A percentile compares a stretch with the other conserved stretches of the same genome.
phyloP scores from a whole-genome alignment of 2,888 invertebrate species.

The Piscicola geometra region DNA sequence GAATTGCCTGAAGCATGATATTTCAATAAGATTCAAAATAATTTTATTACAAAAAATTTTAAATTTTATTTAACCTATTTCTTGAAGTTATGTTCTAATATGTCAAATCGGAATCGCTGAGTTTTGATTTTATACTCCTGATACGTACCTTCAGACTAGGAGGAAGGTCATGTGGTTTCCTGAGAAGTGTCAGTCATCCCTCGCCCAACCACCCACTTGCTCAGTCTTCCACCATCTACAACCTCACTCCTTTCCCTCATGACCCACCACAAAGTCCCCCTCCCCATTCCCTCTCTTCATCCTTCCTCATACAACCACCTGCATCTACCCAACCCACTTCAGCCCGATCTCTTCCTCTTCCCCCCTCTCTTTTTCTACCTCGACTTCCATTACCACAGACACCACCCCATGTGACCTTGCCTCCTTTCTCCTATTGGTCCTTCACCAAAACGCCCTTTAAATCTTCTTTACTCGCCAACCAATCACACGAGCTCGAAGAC shows the following conservation, averaged over 20 bases:
- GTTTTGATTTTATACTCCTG: neutral
- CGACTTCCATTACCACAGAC: neutral
- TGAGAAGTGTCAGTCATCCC: constrained; percentile 7
- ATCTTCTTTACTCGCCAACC: constrained; percentile 70
- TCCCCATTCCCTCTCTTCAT: constrained; percentile 1
- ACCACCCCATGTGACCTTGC: neutral
- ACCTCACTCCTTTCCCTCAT: neutral
- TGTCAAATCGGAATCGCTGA: too few species aligned
- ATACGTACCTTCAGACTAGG: neutral
- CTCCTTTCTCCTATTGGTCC: constrained; percentile 71
- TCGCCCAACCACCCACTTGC: too few species aligned
- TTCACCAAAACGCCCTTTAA: constrained; percentile 75
- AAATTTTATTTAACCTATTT: neutral
- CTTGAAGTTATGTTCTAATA: too few species aligned
- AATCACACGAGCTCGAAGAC: constrained; percentile 76
- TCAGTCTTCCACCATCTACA: neutral
- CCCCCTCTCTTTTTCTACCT: neutral
- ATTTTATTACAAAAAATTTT: neutral
- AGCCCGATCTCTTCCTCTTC: neutral
- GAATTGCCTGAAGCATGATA: too few species aligned
- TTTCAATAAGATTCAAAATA: too few species aligned
- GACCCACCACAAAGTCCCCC: neutral
- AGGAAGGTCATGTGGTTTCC: neutral
- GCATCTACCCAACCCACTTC: neutral
- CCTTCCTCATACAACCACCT: neutral